Conservation (phyloP, 1,140 invertebrate genomes). For the Diabrotica undecimpunctata region DNA sequence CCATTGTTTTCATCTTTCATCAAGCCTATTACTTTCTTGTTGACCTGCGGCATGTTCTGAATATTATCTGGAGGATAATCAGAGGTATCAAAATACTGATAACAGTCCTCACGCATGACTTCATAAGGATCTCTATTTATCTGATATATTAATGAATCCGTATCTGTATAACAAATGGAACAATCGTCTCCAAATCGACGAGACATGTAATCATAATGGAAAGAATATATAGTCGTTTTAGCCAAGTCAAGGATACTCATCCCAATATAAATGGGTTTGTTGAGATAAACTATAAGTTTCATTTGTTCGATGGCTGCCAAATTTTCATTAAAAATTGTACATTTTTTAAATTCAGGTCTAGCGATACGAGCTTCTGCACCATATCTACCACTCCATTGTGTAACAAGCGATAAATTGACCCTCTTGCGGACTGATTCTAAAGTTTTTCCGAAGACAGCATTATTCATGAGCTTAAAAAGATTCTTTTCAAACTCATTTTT, state of each 20-base stretch:
- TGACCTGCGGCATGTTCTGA: constrained; percentile 33
- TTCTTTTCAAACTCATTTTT: constrained; percentile 41
- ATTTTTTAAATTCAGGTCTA: constrained; percentile 22
- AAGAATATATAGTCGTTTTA: constrained; percentile 35
- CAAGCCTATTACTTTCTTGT: constrained; percentile 51
- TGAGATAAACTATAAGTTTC: constrained; percentile 39
- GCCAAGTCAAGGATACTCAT: constrained; percentile 20
- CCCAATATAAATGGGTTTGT: constrained; percentile 49
- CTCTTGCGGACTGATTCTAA: constrained; percentile 47
- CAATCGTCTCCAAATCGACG: constrained; percentile 22
- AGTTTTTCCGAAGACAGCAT: constrained; percentile 42
- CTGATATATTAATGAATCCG: constrained; percentile 34
- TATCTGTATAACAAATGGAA: constrained; percentile 32
- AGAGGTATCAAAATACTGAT: constrained; percentile 22
- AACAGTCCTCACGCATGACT: constrained; percentile 25
- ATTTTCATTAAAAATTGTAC: constrained; percentile 21
- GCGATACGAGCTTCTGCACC: constrained; percentile 21
- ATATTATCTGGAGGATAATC: constrained; percentile 33
- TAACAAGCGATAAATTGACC: constrained; percentile 18
- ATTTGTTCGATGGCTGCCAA: constrained; percentile 44
- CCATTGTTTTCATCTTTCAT: constrained; percentile 48
- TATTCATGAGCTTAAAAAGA: too few species aligned
- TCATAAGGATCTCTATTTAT: constrained; percentile 31
- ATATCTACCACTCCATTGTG: constrained; percentile 20
- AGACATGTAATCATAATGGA: constrained; percentile 36